phyloP scores from a whole-genome alignment of 1,140 invertebrate genomes.

The Calycopis cecrops region DNA sequence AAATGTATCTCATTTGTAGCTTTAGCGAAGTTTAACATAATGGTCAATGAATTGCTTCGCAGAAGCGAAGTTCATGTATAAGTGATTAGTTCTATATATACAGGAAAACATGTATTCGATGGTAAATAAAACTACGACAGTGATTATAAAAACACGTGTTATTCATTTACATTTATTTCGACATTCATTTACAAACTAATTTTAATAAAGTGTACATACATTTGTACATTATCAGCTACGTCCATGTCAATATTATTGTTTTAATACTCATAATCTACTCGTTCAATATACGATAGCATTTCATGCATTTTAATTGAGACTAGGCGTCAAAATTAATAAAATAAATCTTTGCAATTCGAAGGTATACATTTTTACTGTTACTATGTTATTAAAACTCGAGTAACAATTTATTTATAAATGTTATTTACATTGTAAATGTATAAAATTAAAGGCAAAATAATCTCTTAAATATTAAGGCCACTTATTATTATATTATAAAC shows the following conservation, averaged over 20 bases:
- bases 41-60: no score
- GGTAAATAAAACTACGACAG: neutral
- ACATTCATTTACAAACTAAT: slow-evolving; percentile 66
- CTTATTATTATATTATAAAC: slow-evolving; percentile 34
- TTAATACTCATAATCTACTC: slow-evolving; percentile 52
- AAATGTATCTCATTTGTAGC: no score
- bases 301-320: slow-evolving; percentile 59
- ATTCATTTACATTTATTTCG: slow-evolving; percentile 67
- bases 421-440: slow-evolving; percentile 51
- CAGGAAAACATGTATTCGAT: no score
- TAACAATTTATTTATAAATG: slow-evolving; percentile 29
- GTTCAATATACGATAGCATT: slow-evolving; percentile 54
- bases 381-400: slow-evolving; percentile 28
- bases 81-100: no score
- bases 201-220: slow-evolving; percentile 57
- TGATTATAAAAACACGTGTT: slow-evolving; percentile 29
- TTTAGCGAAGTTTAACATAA: no score
- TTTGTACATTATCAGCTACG: slow-evolving; percentile 55
- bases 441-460: slow-evolving; percentile 29
- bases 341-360: slow-evolving; percentile 45
- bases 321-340: slow-evolving; percentile 53
- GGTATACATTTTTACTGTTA: slow-evolving; percentile 34
- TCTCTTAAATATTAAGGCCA: slow-evolving; percentile 44
- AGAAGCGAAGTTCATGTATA: no score
- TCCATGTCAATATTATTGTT: slow-evolving; percentile 43